Evolutionary conservation across 2,797 vertebrate genomes (phyloP).

Genomic region (Lagocephalus sceleratus): DNA sequence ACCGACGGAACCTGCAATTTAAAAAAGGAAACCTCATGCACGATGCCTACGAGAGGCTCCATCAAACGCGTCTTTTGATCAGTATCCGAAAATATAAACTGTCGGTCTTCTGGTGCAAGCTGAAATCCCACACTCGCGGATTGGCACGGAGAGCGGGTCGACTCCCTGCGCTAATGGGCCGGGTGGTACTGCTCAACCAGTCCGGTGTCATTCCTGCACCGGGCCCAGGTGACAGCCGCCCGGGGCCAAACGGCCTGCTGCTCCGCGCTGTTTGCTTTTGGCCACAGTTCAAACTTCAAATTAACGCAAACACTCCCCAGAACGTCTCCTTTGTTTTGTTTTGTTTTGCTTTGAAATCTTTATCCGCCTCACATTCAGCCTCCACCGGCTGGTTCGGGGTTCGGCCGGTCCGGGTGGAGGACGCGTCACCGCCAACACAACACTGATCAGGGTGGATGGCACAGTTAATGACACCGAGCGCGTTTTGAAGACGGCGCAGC

Average conservation of each 20-base stretch:
- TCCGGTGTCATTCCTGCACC: constrained; percentile 78
- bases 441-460: too few species aligned
- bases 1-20: too few species aligned
- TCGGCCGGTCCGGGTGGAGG: too few species aligned
- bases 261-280: constrained; percentile 42
- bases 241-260: constrained; percentile 71
- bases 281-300: constrained; percentile 16
- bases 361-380: background rate
- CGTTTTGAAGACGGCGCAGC: too few species aligned
- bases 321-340: too few species aligned
- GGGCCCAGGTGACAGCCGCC: constrained; percentile 67
- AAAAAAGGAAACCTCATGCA: too few species aligned
- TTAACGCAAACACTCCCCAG: background rate
- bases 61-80: too few species aligned
- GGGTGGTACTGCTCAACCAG: constrained; percentile 69
- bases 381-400: too few species aligned
- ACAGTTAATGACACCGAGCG: too few species aligned
- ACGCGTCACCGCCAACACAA: too few species aligned
- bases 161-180: constrained; percentile 52
- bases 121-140: constrained; percentile 39
- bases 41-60: too few species aligned
- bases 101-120: constrained; percentile 35
- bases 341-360: too few species aligned
- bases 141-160: constrained; percentile 47
- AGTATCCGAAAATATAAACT: background rate